Evolutionary conservation across 2,797 vertebrate genomes (phyloP), one percentile per base, ranked within the genome.

Genomic region (Galago senegalensis): DNA sequence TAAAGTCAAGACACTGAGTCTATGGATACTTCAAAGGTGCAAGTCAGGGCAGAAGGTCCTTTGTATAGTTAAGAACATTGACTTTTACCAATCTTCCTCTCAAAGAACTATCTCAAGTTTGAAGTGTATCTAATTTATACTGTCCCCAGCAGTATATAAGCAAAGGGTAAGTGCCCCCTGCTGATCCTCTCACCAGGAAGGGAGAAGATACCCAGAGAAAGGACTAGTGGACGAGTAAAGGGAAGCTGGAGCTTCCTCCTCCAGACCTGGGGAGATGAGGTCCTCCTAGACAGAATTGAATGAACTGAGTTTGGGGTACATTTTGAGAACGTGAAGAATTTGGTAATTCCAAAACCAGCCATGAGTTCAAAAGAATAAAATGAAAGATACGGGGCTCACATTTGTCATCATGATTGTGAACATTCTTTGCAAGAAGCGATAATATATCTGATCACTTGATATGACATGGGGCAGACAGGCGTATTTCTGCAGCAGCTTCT

Each of bases 361-460:
- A 7, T 14, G 29, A 87, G 61, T 37, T 93, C 65, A 86, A 93
- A 87, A 92, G 46, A 29, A 31, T 76, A 31, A 83, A 31, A 49
- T 20, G 21, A 89, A 72, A 25, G 7, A 37, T 9, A 16, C 7
- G 1, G 4, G 67, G 87, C 99, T 99, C 92, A 99, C 99, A 75
- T 99, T 99, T 96, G 99, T 99, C 98, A 99, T 99, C 98, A 99
- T 98, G 97, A 99, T 99, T 96, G 98, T 98, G 97, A 99, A 99
- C 99, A 99, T 99, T 97, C 99, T 99, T 96, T 99, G 99, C 83
- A 99, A 98, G 98, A 99, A 99, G 91, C 99, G 99, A 94, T 99
- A 99, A 98, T 99, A 99, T 98, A 99, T 99, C 97, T 99, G 98
- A 96, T 99, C 99, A 93, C 99, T 99, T 6, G 99, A 98, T 97